Percentiles rank a stretch among this genome's conserved stretches.
phyloP scores from a whole-genome alignment of 2,888 invertebrate species.

The Oscheius sp. region DNA sequence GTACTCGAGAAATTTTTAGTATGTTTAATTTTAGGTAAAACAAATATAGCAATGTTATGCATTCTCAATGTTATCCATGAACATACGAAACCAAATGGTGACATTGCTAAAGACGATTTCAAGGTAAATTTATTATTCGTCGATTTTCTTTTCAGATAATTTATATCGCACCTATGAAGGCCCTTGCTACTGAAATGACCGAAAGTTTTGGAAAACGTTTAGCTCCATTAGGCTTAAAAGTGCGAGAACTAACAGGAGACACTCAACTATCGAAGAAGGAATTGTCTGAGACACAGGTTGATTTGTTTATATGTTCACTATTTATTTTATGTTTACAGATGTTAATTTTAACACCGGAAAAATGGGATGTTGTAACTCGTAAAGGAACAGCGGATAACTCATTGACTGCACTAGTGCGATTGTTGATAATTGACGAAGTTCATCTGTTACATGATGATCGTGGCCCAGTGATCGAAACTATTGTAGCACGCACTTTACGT shows the following conservation, averaged over 20 bases:
- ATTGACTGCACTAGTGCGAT: conserved; percentile 87
- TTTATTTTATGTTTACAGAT: conserved; percentile 77
- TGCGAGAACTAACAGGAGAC: conserved; percentile 95
- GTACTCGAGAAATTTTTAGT: neutral
- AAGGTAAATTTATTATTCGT: conserved; percentile 79
- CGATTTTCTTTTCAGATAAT: conserved; percentile 81
- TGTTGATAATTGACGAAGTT: conserved; percentile 95
- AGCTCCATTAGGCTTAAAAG: conserved; percentile 81
- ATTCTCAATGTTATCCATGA: conserved; percentile 90
- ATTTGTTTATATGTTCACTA: neutral
- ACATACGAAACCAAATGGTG: conserved; percentile 82
- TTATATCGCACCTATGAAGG: conserved; percentile 99
- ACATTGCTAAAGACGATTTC: conserved; percentile 89
- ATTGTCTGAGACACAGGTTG: conserved; percentile 88
- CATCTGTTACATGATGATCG: conserved; percentile 95
- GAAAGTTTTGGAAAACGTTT: conserved; percentile 82
- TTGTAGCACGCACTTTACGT: conserved; percentile 93
- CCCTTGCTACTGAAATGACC: conserved; percentile 97
- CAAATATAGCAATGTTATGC: conserved; percentile 93
- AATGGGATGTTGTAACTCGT: conserved; percentile 98
- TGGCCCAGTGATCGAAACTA: conserved; percentile 95
- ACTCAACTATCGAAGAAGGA: conserved; percentile 95
- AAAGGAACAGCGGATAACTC: conserved; percentile 88
- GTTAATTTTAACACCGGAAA: conserved; percentile 98
- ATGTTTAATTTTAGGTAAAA: conserved; percentile 80